Evolutionary conservation across 2,797 vertebrate species (phyloP), one percentile per base, ranked within the genome.

Genomic region (Tenualosa thibaudeaui): DNA sequence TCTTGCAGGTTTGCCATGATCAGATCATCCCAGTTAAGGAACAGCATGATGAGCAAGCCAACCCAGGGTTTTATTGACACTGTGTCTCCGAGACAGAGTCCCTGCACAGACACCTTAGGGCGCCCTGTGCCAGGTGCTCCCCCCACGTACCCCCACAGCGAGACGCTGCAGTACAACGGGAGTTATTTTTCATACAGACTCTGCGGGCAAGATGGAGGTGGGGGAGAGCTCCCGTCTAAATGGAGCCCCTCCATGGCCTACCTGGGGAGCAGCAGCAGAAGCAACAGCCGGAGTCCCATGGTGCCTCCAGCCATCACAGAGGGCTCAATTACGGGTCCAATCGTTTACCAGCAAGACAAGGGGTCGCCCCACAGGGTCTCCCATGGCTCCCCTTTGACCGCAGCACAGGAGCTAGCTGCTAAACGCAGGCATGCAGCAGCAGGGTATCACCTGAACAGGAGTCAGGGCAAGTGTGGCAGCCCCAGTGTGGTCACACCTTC

Each of bases 131-230:
- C 94, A 22, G 91, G 90, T 87, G 82, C 82, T 0, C 81, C 93
- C 90, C 85, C 93, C 8, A 90, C 83, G 2, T 91, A 93, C 8
- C 78, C 88, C 84, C 87, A 90, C 0, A 94, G 95, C 31, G 94
- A 89, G 58, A 68, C 90, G 8, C 88, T 95, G 65, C 93, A 86
- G 89, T 97, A 96, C 92, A 92, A 93, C 31, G 95, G 95, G 12
- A 89, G 95, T 84, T 98, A 96, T 90, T 95, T 96, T 1, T 46
- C 96, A 54, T 97, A 95, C 86, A 92, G 94, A 0, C 86, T 96
- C 82, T 91, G 87, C 85, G 92, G 84, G 84, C 93, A 94, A 6
- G 93, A 96, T 0, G 85, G 88, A 22, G 89, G 91, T 0, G 17
- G 37, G 71, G 71, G 71, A 7, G 92, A 93, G 81, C 91, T 92